Evolutionary conservation across 1,140 invertebrate genomes (phyloP).

Genomic region (Arctopsyche grandis): DNA sequence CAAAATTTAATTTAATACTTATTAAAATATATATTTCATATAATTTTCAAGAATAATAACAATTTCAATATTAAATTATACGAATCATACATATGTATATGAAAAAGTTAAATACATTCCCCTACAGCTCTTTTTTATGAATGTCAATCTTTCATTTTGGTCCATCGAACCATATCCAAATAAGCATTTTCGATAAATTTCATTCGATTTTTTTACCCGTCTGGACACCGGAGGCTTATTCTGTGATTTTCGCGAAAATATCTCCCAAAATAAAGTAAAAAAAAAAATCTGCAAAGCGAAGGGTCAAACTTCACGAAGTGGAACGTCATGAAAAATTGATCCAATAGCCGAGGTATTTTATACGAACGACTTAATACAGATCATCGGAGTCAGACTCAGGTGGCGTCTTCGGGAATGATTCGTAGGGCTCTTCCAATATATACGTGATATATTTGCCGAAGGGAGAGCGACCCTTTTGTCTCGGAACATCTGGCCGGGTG

Average conservation of each 20-base stretch:
- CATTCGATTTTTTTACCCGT: neutral
- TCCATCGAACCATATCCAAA: too few relatives aligned
- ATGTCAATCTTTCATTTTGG: too few relatives aligned
- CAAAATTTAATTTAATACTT: too few relatives aligned
- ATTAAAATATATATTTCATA: too few relatives aligned
- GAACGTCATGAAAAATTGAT: slow-evolving; percentile 41
- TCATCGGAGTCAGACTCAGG: slow-evolving; percentile 44
- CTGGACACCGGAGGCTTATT: neutral
- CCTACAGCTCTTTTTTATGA: too few relatives aligned
- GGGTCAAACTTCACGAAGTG: slow-evolving; percentile 6
- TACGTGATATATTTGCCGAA: slow-evolving; percentile 19
- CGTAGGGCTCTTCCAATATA: slow-evolving; percentile 10
- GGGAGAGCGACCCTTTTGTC: slow-evolving; percentile 33
- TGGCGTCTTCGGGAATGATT: slow-evolving; percentile 36
- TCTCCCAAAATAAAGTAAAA: too few relatives aligned
- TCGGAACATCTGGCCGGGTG: neutral
- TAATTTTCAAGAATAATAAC: too few relatives aligned
- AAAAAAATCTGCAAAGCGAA: neutral
- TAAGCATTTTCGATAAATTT: too few relatives aligned
- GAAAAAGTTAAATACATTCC: too few relatives aligned
- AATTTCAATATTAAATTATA: too few relatives aligned
- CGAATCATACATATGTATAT: too few relatives aligned
- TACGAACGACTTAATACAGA: slow-evolving; percentile 48
- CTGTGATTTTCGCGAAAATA: neutral
- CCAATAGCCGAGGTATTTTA: slow-evolving; percentile 39